Evolutionary conservation across 2,888 invertebrate species (phyloP).

Genomic region (Pycnomerus fuliginosus): DNA sequence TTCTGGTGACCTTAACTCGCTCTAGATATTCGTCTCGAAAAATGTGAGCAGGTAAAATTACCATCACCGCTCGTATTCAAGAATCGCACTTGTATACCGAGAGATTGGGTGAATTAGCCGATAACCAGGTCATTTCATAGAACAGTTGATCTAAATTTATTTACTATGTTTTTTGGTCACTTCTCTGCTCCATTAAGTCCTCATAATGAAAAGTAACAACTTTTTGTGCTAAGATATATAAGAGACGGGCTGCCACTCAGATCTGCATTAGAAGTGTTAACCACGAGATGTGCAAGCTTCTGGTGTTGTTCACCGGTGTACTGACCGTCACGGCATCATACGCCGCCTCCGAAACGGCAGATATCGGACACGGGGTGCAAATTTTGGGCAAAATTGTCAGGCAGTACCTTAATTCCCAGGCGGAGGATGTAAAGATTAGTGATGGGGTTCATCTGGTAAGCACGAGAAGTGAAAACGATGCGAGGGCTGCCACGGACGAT

Average conservation of each 20-base stretch:
- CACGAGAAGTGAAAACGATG: slow-evolving; percentile 52
- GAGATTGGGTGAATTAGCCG: slow-evolving; percentile 17
- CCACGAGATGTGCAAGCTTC: slow-evolving; percentile 39
- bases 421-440: slow-evolving; percentile 59
- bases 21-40: slow-evolving; percentile 41
- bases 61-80: slow-evolving; percentile 20
- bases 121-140: slow-evolving; percentile 43
- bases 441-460: slow-evolving; percentile 67
- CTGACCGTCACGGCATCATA: slow-evolving; percentile 7
- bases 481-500: slow-evolving; percentile 56
- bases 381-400: slow-evolving; percentile 51
- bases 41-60: slow-evolving; percentile 19
- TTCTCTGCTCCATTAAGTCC: slow-evolving; percentile 53
- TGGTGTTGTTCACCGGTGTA: slow-evolving; percentile 37
- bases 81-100: slow-evolving; percentile 25
- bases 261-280: too few species aligned
- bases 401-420: slow-evolving; percentile 55
- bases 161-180: slow-evolving; percentile 41
- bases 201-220: slow-evolving; percentile 37
- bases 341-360: slow-evolving; percentile 30
- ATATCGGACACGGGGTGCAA: slow-evolving; percentile 41
- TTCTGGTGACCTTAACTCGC: slow-evolving; percentile 50
- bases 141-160: slow-evolving; percentile 41
- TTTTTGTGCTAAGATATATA: slow-evolving; percentile 26
- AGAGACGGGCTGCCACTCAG: too few species aligned